Conservation (phyloP, 2,113 vertebrate species). For the Lonchura striata region DNA sequence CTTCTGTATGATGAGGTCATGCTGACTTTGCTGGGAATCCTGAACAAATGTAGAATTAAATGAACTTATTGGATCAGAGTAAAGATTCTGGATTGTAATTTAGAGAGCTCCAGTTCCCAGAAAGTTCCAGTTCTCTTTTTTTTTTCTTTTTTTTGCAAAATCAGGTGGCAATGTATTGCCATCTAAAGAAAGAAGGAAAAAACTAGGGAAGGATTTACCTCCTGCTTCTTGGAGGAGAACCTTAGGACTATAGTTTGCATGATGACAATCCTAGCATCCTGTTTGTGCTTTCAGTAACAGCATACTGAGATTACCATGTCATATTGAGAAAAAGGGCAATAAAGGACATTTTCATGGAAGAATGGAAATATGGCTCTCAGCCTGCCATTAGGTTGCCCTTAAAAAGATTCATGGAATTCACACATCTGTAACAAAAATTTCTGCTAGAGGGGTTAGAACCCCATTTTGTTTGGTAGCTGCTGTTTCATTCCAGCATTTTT, state of each 20-base stretch:
- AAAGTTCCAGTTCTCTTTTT: no score
- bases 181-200: neutral
- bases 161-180: neutral
- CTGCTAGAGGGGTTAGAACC: neutral
- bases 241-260: neutral
- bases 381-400: neutral
- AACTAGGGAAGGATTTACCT: neutral
- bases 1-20: neutral
- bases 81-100: neutral
- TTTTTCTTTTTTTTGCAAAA: neutral
- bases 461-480: conserved; percentile 35
- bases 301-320: neutral
- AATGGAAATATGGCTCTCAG: neutral
- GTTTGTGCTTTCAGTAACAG: neutral
- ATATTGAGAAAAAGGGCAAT: neutral
- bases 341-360: neutral
- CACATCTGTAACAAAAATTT: neutral
- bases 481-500: conserved; percentile 25
- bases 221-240: neutral
- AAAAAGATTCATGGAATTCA: neutral
- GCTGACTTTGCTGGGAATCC: neutral
- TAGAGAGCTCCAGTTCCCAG: neutral
- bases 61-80: neutral
- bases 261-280: neutral
- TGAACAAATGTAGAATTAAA: neutral